These are phyloP conservation scores for Beroe ovata DNA, from an alignment of 37 sponge, comb jelly and placozoan genomes.

Conservation along the genomic window DNA sequence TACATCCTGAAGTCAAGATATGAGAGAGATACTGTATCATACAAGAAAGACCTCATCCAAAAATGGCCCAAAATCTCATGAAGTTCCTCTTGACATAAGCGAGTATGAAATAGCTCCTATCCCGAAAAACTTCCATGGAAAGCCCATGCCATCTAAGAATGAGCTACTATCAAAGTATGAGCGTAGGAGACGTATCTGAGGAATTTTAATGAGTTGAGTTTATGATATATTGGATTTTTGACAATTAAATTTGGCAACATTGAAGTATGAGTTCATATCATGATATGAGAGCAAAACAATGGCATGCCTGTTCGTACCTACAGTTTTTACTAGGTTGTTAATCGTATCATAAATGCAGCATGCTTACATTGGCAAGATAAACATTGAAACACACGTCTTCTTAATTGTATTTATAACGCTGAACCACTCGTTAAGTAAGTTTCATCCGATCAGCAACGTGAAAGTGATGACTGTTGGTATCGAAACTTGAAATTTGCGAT, in stretches of 20 bases:
- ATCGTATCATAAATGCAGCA: no score
- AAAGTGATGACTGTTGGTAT: not conserved
- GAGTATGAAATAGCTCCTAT: not conserved
- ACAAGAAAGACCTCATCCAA: not conserved
- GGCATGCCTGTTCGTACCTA: no score
- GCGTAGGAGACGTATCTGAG: not conserved
- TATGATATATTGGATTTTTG: not conserved
- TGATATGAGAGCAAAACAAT: no score
- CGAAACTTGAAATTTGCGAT: no score
- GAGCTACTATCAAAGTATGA: not conserved
- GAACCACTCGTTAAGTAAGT: not conserved
- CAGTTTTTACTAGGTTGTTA: no score
- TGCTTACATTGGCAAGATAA: no score
- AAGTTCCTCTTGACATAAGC: not conserved
- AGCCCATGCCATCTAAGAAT: not conserved
- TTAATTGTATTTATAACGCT: not conserved
- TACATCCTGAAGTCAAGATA: not conserved
- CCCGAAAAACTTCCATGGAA: not conserved
- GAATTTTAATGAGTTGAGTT: not conserved
- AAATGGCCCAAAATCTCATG: no score
- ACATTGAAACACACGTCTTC: not conserved
- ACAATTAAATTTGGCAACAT: no score
- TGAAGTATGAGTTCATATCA: no score
- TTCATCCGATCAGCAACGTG: not conserved
- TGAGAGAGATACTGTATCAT: not conserved